phyloP scores from a whole-genome alignment of 2,888 invertebrate genomes.

The Schizaphis graminum region DNA sequence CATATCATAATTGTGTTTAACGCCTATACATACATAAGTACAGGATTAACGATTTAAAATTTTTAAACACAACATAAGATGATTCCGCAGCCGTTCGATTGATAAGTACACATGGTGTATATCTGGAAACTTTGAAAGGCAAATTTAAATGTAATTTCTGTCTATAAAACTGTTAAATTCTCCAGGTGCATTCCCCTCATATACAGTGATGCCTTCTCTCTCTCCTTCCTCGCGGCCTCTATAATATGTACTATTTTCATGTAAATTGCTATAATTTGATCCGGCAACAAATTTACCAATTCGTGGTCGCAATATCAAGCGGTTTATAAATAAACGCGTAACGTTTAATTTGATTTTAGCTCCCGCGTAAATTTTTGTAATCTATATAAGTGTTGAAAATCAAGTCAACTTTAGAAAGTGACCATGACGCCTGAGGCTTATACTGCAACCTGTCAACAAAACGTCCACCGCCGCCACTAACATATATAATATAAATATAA shows the following conservation, averaged over 20 bases:
- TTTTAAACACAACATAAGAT: background rate
- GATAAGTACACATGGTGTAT: background rate
- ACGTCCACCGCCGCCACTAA: background rate
- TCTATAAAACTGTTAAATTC: background rate
- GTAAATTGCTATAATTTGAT: too few relatives aligned
- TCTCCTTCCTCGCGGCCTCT: background rate
- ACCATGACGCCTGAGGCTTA: background rate
- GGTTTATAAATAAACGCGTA: background rate
- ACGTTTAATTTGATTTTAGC: background rate
- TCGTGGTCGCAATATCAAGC: background rate
- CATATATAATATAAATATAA: background rate
- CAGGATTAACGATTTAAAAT: background rate
- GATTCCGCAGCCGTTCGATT: background rate
- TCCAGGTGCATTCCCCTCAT: background rate
- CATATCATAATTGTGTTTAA: background rate
- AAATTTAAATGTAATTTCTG: background rate
- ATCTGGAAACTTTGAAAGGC: background rate
- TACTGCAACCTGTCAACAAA: background rate
- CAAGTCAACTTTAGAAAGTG: constrained; percentile 2
- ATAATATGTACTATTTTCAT: background rate
- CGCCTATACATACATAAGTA: background rate
- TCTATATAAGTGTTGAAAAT: background rate
- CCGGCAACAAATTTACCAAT: background rate
- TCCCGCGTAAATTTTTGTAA: background rate
- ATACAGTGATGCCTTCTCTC: background rate